phyloP scores from a whole-genome alignment of 2,113 vertebrate species.

The Mugil cephalus region DNA sequence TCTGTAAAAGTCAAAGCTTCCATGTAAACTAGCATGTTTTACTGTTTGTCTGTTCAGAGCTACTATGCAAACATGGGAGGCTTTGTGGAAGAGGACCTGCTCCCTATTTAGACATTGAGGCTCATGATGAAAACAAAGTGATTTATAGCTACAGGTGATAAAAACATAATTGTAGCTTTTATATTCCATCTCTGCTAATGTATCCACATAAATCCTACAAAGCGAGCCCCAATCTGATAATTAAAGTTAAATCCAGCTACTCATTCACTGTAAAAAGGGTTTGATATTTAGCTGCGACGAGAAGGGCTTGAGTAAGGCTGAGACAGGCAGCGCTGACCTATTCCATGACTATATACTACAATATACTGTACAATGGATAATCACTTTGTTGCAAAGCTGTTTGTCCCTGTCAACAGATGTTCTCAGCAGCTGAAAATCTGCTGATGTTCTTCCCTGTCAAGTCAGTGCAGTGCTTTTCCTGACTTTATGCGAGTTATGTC shows the following conservation, averaged over 20 bases:
- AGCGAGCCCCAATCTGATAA: neutral
- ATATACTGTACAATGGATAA: neutral
- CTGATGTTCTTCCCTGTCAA: constrained; percentile 6
- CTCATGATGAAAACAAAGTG: too few relatives aligned
- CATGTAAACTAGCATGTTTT: too few relatives aligned
- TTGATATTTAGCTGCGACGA: constrained; percentile 16
- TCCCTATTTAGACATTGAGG: too few relatives aligned
- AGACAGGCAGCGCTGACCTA: neutral
- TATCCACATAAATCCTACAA: too few relatives aligned
- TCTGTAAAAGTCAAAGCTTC: too few relatives aligned
- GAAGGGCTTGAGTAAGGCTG: constrained; percentile 8
- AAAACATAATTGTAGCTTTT: too few relatives aligned
- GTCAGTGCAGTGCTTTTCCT: neutral
- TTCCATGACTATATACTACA: neutral
- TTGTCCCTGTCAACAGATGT: neutral
- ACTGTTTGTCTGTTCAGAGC: too few relatives aligned
- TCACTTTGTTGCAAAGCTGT: neutral
- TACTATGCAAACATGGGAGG: too few relatives aligned
- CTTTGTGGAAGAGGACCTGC: too few relatives aligned
- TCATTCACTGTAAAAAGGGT: constrained; percentile 12
- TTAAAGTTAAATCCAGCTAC: neutral
- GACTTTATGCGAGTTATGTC: neutral
- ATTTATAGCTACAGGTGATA: too few relatives aligned
- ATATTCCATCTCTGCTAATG: too few relatives aligned
- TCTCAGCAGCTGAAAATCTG: neutral